Evolutionary conservation across 2,797 vertebrate genomes (phyloP).

Genomic region (Enoplosus armatus): DNA sequence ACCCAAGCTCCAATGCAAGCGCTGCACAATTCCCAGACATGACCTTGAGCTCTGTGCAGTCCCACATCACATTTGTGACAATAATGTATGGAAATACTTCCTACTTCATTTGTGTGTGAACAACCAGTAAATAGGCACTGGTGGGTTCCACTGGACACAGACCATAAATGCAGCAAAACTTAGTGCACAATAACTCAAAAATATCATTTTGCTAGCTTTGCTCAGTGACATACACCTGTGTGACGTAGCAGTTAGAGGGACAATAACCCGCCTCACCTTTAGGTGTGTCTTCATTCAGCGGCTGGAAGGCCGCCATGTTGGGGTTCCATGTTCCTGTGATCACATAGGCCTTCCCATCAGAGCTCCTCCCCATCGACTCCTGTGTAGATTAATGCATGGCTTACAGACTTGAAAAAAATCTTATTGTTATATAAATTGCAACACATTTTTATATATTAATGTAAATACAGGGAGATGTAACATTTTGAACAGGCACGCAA

Average conservation of each 20-base stretch:
- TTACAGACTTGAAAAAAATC: neutral
- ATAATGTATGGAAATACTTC: conserved; percentile 32
- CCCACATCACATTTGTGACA: conserved; percentile 21
- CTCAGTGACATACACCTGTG: neutral
- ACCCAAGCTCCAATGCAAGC: conserved; percentile 19
- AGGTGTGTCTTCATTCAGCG: conserved; percentile 96
- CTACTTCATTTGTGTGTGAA: conserved; percentile 3
- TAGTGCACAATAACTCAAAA: neutral
- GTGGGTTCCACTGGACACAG: neutral
- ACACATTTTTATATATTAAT: neutral
- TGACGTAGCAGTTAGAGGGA: neutral
- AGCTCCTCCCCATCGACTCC: conserved; percentile 98
- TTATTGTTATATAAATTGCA: neutral
- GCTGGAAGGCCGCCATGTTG: conserved; percentile 90
- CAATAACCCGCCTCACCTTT: conserved; percentile 87
- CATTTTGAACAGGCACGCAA: neutral
- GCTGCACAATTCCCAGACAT: conserved; percentile 12
- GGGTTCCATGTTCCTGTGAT: conserved; percentile 98
- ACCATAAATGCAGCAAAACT: neutral
- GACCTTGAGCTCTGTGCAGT: conserved; percentile 35
- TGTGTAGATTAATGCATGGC: conserved; percentile 56
- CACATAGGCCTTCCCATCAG: conserved; percentile 93
- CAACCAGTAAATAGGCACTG: neutral
- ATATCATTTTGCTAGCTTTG: neutral
- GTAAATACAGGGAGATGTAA: neutral